Evolutionary conservation across 1,140 invertebrate species (phyloP).

Genomic region (Neodiprion pinetum): DNA sequence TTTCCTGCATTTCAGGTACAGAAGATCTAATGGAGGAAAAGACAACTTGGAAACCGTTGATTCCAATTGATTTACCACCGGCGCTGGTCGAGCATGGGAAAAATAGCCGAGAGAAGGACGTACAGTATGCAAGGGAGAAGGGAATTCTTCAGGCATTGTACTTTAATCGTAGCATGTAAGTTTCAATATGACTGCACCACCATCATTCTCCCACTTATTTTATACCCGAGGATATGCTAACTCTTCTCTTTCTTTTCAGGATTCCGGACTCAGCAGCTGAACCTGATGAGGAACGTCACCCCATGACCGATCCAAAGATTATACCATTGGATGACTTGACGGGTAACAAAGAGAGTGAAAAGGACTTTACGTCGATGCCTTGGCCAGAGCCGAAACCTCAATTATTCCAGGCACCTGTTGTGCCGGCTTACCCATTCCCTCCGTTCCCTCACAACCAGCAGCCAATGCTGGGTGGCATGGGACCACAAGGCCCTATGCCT

Average conservation of each 20-base stretch:
- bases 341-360: constrained; percentile 79
- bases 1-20: constrained; percentile 49
- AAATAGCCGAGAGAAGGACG: constrained; percentile 85
- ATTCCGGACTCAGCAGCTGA: constrained; percentile 87
- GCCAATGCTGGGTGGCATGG: constrained; percentile 38
- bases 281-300: constrained; percentile 81
- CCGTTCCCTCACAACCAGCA: constrained; percentile 53
- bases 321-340: constrained; percentile 90
- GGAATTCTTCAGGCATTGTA: constrained; percentile 85
- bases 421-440: constrained; percentile 42
- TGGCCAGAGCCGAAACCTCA: constrained; percentile 81
- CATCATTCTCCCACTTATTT: constrained; percentile 10
- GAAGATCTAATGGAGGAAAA: constrained; percentile 83
- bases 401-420: constrained; percentile 59
- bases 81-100: constrained; percentile 73
- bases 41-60: constrained; percentile 73
- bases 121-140: constrained; percentile 86
- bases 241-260: constrained; percentile 43
- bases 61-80: constrained; percentile 72
- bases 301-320: constrained; percentile 75
- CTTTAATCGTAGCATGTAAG: constrained; percentile 80
- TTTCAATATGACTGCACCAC: constrained; percentile 27
- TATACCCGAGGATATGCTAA: not conserved
- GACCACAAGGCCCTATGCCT: constrained; percentile 52
- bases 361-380: constrained; percentile 74